Percentiles rank a stretch among this genome's conserved stretches.
phyloP scores from a whole-genome alignment of 2,113 vertebrate species.

The Casuarius casuarius region DNA sequence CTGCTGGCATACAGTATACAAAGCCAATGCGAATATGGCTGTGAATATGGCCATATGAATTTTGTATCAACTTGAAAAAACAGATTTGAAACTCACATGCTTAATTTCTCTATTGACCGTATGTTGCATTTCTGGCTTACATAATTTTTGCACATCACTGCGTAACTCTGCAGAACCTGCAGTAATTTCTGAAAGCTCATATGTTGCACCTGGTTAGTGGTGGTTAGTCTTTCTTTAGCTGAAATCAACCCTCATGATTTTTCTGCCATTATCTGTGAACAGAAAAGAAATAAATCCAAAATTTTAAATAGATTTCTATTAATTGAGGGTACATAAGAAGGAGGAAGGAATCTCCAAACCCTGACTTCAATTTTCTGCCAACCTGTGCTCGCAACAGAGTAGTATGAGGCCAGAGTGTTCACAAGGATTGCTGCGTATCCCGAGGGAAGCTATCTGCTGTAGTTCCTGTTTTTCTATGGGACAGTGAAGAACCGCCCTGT shows the following conservation, averaged over 20 bases:
- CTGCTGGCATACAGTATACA: neutral
- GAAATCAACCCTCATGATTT: neutral
- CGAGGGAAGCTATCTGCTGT: neutral
- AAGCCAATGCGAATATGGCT: neutral
- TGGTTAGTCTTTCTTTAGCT: neutral
- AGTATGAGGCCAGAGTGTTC: fast-evolving
- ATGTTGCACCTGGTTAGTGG: neutral
- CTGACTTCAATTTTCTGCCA: neutral
- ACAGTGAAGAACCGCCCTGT: neutral
- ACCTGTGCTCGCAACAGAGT: neutral
- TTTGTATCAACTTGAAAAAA: neutral
- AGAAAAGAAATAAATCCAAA: neutral
- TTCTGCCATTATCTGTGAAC: neutral
- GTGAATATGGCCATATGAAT: no score
- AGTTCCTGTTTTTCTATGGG: neutral
- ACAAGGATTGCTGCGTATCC: neutral
- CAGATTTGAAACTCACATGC: neutral
- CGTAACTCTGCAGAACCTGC: neutral
- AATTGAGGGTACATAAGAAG: neutral
- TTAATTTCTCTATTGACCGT: neutral
- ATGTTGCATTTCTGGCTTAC: neutral
- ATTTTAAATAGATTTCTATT: neutral
- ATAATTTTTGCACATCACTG: neutral
- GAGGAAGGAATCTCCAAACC: neutral
- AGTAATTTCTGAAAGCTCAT: neutral